phyloP scores from a whole-genome alignment of 2,888 invertebrate species.

The Nasonovia ribisnigri region DNA sequence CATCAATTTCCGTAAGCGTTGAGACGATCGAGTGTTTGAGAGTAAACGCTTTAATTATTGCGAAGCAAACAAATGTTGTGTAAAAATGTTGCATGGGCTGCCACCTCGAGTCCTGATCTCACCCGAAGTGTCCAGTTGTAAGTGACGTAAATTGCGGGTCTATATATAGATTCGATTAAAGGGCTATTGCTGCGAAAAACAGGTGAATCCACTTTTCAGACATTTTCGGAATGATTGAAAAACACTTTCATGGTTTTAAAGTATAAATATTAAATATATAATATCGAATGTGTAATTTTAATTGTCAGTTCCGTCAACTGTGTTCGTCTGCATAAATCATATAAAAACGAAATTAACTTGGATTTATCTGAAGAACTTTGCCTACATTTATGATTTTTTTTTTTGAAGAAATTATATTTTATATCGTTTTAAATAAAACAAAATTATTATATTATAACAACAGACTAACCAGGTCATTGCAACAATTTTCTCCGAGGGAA shows the following conservation, averaged over 20 bases:
- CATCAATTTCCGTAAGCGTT: neutral
- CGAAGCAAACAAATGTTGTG: neutral
- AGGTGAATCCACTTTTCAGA: neutral
- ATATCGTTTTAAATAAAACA: neutral
- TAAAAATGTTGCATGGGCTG: neutral
- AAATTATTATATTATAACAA: neutral
- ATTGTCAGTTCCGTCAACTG: neutral
- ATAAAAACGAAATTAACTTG: neutral
- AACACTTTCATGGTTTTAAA: neutral
- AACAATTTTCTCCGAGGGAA: neutral
- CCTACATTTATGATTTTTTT: neutral
- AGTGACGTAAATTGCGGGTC: neutral
- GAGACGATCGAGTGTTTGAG: neutral
- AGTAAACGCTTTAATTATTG: neutral
- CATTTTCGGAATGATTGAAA: neutral
- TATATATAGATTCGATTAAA: neutral
- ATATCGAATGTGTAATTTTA: neutral
- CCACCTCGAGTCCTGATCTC: neutral
- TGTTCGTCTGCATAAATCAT: neutral
- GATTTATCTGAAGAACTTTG: neutral
- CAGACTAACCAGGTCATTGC: neutral
- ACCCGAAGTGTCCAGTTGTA: neutral
- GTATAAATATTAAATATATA: neutral
- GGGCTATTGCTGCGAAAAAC: neutral
- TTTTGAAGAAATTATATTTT: neutral